Base-by-base conservation (phyloP, 2,888 invertebrate species). In the Drosophila crucigera region DNA sequence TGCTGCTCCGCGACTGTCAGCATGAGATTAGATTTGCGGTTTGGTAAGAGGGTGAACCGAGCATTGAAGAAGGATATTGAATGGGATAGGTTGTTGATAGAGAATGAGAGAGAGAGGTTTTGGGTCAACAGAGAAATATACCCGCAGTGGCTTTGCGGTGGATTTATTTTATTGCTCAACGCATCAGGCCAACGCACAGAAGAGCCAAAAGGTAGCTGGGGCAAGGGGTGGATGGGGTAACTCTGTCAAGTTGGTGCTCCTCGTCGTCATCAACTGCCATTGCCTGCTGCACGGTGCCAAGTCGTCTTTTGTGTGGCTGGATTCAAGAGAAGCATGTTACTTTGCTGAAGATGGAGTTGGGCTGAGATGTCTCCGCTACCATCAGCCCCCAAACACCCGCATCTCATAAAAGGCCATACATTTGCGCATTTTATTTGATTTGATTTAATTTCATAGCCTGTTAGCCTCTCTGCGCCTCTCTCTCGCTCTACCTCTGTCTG, bases 391-490 rank as follows among this genome's bases (percentile, higher is more conserved):
- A 14, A 3, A 39, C 1, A n/a, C 33, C 31, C 69, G 82, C 83
- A 76, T 67, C 83, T 68, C 81, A 83, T 88, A 73, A 83, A 83
- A 75, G 68, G 73, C 82, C 68, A 89, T 85, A 76, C 90, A 71
- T 88, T 89, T 88, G 89, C 79, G 86, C 85, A 89, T 86, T 86
- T 86, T 61, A 90, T 90, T 86, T 89, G 76, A 90, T 86, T 86
- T 85, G 90, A 90, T 90, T 90, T 90, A 81, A 86, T 86, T 90
- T 90, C 83, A 86, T 85, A 68, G 81, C 86, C 73, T 67, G 85
- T 85, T 80, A 76, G 52, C 39, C 58, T 56, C 68, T 49, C 63
- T 54, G 22, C 14, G 22, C 22, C 22, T 54, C 35, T 54, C 35
- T 19, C 37, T 37, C 28, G 5, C 19, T 19, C 37, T 10, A 19